Evolutionary conservation across 2,797 vertebrate species (phyloP), one percentile per base, ranked within the genome.

Genomic region (Amblyraja radiata): DNA sequence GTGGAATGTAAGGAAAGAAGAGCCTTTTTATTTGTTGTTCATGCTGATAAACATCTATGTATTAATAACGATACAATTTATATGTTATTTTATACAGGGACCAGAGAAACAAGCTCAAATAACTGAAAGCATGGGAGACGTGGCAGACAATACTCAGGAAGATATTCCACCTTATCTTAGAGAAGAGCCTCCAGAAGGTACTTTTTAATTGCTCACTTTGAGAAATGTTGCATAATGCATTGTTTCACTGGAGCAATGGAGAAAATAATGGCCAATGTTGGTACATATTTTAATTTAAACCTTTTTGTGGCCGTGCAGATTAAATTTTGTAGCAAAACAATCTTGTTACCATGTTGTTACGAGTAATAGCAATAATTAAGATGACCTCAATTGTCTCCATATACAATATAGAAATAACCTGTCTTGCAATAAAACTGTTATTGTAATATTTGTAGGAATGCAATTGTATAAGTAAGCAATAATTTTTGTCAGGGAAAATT

Each of bases 121-220:
- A 74, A 92, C 71, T 54, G 68, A 92, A 92, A 76, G 73, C 39
- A 18, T 92, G 90, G 39, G 39, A n/a, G 90, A 92, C 58, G 1
- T 76, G 90, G 46, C 73, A 54, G 90, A 92, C 1, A 58, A 1
- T 28, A 76, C 58, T 2, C 46, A 76, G 10, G 68, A 92, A 54
- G 90, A 92, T 74, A 39, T 92, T 39, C 90, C 90, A 10, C 90
- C 90, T 74, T 92, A 92, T 54, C 90, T 92, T 16, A 92, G 71
- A 76, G 90, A 92, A 71, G 90, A 92, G 14, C 90, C 90, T 74
- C 90, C 73, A 76, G 90, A 76, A 92, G 90, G 90, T 92, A 92
- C 90, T 54, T 68, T 68, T 63, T 28, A 91, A 92, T 6, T 18
- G 73, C 7, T 25, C 3, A 28, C 18, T 32, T 32, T 16, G 46